These are phyloP conservation scores for Corythornis vintsioides DNA, from an alignment of 2,113 vertebrate genomes.

Conservation along the genomic window DNA sequence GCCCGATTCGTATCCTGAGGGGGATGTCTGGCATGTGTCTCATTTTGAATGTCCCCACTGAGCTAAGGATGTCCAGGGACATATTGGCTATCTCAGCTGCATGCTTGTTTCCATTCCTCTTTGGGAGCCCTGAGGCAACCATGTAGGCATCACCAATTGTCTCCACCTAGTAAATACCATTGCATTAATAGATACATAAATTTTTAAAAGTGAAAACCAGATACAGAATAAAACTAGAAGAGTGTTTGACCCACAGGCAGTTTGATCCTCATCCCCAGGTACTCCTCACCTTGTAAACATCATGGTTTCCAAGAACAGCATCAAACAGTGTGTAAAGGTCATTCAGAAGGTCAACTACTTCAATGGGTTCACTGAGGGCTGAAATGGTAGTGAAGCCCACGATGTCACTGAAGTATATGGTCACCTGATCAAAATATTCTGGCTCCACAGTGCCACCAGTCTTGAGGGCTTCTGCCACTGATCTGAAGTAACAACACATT, in stretches of 20 bases:
- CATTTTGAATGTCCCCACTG: conserved; percentile 89
- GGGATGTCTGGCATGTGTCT: conserved; percentile 90
- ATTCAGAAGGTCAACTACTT: conserved; percentile 93
- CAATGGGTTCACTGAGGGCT: conserved; percentile 91
- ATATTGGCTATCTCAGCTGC: conserved; percentile 93
- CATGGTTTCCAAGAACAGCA: conserved; percentile 88
- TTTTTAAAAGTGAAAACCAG: background rate
- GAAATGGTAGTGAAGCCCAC: conserved; percentile 93
- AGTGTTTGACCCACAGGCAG: background rate
- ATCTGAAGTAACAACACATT: conserved; percentile 71
- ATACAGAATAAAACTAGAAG: background rate
- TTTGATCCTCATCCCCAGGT: background rate
- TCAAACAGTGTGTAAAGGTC: conserved; percentile 92
- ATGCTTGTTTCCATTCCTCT: conserved; percentile 89
- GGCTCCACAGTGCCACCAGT: conserved; percentile 88
- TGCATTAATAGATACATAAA: background rate
- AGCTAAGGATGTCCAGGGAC: conserved; percentile 93
- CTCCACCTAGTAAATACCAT: conserved; percentile 81
- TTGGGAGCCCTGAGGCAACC: conserved; percentile 91
- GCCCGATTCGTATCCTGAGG: conserved; percentile 87
- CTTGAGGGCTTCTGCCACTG: conserved; percentile 92
- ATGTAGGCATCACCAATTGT: conserved; percentile 94
- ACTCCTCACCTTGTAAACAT: conserved; percentile 90
- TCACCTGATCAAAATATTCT: conserved; percentile 93
- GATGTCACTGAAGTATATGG: conserved; percentile 94